Percentiles rank a stretch among this genome's conserved stretches.
These are phyloP conservation scores for Austrofundulus limnaeus DNA, from an alignment of 2,113 vertebrate genomes.

Conservation along the genomic window DNA sequence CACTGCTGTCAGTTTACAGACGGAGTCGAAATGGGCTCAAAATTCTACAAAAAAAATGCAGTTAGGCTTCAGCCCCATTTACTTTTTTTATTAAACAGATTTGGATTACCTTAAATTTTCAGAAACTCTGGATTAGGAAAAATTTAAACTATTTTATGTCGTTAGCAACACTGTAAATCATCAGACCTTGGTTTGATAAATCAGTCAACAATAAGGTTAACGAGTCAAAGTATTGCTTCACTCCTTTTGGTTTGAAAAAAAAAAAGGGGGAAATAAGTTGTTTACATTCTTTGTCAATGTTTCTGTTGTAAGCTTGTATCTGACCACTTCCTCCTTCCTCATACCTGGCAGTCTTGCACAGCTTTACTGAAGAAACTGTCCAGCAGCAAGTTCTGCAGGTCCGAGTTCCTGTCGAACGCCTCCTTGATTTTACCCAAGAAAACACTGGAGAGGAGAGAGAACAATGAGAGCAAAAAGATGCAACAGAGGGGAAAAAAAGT, in stretches of 20 bases:
- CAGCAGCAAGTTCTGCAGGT: conserved; percentile 89
- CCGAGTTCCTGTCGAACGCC: conserved; percentile 87
- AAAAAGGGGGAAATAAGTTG: conserved; percentile 46
- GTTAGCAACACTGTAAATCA: not conserved
- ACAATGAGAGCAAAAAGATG: not conserved
- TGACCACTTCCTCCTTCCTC: conserved; percentile 50
- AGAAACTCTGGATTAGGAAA: too few species aligned
- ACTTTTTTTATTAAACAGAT: too few species aligned
- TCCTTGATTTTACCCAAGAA: conserved; percentile 98
- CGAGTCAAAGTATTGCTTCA: conserved; percentile 13
- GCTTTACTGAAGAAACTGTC: conserved; percentile 90
- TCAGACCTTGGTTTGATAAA: not conserved
- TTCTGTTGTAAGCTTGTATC: conserved; percentile 29
- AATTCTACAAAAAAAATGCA: not conserved
- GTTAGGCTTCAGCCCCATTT: too few species aligned
- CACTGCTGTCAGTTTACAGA: too few species aligned
- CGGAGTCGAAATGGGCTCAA: not conserved
- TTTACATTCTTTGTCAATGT: conserved; percentile 31
- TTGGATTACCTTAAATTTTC: too few species aligned
- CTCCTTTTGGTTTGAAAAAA: conserved; percentile 1
- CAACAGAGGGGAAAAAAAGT: not conserved
- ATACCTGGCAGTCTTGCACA: conserved; percentile 91
- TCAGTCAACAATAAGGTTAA: not conserved
- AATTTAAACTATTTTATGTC: too few species aligned
- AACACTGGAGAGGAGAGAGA: conserved; percentile 78